Conservation (phyloP, 2,797 vertebrate genomes). For the Labeo calbasu region DNA sequence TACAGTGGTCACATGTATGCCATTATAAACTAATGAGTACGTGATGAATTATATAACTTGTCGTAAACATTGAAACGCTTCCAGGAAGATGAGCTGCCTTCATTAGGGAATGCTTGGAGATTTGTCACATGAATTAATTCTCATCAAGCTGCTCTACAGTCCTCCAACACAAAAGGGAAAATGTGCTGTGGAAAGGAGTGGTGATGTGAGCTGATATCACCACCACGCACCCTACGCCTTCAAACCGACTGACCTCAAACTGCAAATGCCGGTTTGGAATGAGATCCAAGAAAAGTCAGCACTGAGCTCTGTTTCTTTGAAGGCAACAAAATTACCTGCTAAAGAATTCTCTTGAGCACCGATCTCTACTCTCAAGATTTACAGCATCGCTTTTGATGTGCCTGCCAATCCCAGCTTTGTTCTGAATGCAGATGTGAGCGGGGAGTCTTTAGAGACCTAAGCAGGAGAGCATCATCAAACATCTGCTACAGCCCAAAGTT, state of each 20-base stretch:
- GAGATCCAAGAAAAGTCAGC: constrained; percentile 67
- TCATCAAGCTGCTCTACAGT: constrained; percentile 52
- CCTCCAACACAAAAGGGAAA: constrained; percentile 52
- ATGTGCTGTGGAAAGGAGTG: constrained; percentile 34
- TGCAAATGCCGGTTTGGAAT: constrained; percentile 69
- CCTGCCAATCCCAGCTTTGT: constrained; percentile 73
- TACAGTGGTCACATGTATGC: constrained; percentile 24
- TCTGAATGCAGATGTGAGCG: constrained; percentile 65
- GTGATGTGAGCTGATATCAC: constrained; percentile 64
- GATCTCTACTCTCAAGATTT: constrained; percentile 62
- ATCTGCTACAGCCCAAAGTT: constrained; percentile 56
- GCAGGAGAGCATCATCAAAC: constrained; percentile 61
- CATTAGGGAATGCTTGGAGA: constrained; percentile 48
- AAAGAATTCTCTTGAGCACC: constrained; percentile 67
- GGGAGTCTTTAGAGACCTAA: constrained; percentile 63
- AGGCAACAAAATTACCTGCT: constrained; percentile 66
- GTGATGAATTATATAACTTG: constrained; percentile 39
- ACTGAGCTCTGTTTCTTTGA: constrained; percentile 68
- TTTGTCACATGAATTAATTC: constrained; percentile 53
- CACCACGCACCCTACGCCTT: constrained; percentile 60
- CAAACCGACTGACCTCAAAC: constrained; percentile 55
- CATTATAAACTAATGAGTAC: constrained; percentile 47
- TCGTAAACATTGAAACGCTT: constrained; percentile 51
- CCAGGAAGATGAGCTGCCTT: constrained; percentile 49
- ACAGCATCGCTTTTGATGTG: constrained; percentile 69